A percentile compares a stretch with the other conserved stretches of the same genome.
Conservation (phyloP, 2,113 vertebrate genomes). For the Gracilinanus agilis region DNA sequence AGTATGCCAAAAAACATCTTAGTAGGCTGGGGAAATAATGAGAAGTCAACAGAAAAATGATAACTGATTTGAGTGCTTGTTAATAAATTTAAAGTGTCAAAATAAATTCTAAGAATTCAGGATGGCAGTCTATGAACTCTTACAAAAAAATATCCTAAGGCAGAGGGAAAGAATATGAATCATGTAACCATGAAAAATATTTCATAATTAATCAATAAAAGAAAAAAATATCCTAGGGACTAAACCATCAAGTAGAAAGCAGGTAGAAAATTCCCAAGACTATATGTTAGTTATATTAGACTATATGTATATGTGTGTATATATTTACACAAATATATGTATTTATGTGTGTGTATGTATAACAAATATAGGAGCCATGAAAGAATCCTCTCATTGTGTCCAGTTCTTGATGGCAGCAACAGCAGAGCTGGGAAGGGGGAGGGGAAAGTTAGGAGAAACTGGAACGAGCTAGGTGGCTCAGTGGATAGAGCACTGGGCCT, state of each 20-base stretch:
- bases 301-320: background rate
- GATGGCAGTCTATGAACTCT: background rate
- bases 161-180: no score
- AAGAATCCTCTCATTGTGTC: conserved; percentile 23
- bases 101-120: background rate
- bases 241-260: conserved; percentile 24
- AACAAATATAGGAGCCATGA: conserved; percentile 19
- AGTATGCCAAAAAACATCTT: background rate
- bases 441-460: background rate
- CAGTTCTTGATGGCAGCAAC: background rate
- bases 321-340: background rate
- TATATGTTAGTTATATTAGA: no score
- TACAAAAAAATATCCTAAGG: no score
- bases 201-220: no score
- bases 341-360: background rate
- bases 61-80: background rate
- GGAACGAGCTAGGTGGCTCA: no score
- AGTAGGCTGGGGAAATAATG: background rate
- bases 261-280: conserved; percentile 24
- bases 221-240: conserved; percentile 31
- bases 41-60: background rate
- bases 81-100: background rate
- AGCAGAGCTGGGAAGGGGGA: background rate
- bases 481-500: no score
- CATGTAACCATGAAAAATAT: no score